These are phyloP conservation scores for Panthera tigris DNA, from an alignment of 2,113 vertebrate species.

Conservation along the genomic window DNA sequence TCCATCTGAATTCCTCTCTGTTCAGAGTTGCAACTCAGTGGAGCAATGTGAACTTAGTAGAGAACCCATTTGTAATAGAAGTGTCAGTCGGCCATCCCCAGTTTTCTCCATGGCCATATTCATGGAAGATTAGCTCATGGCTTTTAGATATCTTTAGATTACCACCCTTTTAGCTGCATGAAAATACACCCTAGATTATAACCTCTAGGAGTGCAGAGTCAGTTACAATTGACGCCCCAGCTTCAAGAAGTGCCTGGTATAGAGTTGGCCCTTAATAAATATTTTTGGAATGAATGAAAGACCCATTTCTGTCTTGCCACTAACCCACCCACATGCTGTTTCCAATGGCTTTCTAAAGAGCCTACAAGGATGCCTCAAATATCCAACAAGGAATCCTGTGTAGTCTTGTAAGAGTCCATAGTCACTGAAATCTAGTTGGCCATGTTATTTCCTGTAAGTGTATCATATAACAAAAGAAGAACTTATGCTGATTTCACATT, in stretches of 20 bases:
- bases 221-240: not conserved
- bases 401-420: not conserved
- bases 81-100: not conserved
- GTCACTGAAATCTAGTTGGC: not conserved
- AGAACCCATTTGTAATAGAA: not conserved
- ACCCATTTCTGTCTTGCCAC: not conserved
- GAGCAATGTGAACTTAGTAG: not conserved
- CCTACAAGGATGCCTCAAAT: not conserved
- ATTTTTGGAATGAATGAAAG: not conserved
- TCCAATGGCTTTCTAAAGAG: not conserved
- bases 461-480: not conserved
- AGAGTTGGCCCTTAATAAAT: not conserved
- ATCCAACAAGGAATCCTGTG: not conserved
- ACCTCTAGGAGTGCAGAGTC: not conserved
- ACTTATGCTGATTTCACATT: not conserved
- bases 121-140: not conserved
- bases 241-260: not conserved
- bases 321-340: not conserved
- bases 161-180: not conserved
- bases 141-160: not conserved
- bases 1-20: not conserved
- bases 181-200: not conserved
- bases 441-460: not conserved
- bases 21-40: not conserved
- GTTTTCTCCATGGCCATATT: not conserved